Evolutionary conservation across 2,888 invertebrate species (phyloP).

Genomic region (Nipponacmea schrenckii): DNA sequence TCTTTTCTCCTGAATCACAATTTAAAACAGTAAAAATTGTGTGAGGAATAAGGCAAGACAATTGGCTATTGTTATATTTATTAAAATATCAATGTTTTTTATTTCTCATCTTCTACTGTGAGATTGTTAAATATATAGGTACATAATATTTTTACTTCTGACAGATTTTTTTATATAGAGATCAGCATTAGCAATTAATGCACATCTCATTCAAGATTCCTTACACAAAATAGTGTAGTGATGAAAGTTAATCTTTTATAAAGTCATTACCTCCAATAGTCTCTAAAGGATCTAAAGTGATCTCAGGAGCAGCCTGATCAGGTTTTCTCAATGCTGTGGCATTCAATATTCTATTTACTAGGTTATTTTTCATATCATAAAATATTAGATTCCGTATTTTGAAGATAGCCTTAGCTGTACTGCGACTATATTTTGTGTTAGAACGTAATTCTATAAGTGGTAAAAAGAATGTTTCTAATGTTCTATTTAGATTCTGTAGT

Average conservation of each 20-base stretch:
- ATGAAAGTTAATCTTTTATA: too few relatives aligned
- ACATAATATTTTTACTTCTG: too few relatives aligned
- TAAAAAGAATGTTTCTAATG: conserved; percentile 62
- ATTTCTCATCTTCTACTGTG: too few relatives aligned
- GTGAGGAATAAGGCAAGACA: too few relatives aligned
- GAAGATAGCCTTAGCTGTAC: conserved; percentile 57
- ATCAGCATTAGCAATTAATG: too few relatives aligned
- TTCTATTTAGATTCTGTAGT: conserved; percentile 62
- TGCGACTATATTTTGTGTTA: conserved; percentile 51
- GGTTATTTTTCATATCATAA: conserved; percentile 61
- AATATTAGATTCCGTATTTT: conserved; percentile 56
- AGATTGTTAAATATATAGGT: too few relatives aligned
- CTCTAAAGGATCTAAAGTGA: conserved; percentile 66
- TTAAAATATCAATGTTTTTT: too few relatives aligned
- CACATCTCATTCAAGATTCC: too few relatives aligned
- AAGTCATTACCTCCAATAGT: conserved; percentile 62
- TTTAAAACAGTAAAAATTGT: too few relatives aligned
- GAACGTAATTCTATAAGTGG: conserved; percentile 64
- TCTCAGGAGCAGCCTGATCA: conserved; percentile 66
- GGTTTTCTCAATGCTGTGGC: conserved; percentile 63
- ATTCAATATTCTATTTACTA: conserved; percentile 63
- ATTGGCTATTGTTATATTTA: too few relatives aligned
- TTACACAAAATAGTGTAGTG: too few relatives aligned
- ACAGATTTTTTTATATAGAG: too few relatives aligned
- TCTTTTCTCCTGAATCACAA: conserved; percentile 38